Evolutionary conservation across 2,797 vertebrate genomes (phyloP).

Genomic region (Tolypeutes matacus): DNA sequence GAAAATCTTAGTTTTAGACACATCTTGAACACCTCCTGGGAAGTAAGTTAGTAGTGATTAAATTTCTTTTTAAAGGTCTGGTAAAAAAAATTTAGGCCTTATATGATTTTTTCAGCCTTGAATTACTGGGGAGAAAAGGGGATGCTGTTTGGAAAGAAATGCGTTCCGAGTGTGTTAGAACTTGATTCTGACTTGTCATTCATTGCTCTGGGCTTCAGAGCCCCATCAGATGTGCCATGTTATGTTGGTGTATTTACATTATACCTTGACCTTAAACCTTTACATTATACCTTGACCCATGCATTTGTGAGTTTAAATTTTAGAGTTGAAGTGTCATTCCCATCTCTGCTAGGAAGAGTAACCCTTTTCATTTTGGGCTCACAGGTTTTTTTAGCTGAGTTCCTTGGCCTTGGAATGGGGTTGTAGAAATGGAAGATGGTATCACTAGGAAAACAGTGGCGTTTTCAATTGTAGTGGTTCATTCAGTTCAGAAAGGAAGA

Average conservation of each 20-base stretch:
- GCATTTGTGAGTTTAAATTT: background rate
- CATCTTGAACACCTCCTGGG: constrained; percentile 22
- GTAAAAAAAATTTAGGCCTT: background rate
- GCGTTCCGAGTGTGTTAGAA: constrained; percentile 29
- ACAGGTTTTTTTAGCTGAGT: background rate
- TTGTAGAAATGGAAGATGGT: background rate
- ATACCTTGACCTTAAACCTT: background rate
- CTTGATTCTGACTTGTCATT: constrained; percentile 38
- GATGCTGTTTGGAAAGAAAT: constrained; percentile 26
- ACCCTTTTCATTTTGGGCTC: background rate
- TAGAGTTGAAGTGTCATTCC: background rate
- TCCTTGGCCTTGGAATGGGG: background rate
- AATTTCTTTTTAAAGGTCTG: constrained; percentile 6
- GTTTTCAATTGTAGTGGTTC: constrained; percentile 1
- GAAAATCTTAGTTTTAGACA: constrained; percentile 48
- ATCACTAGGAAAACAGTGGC: background rate
- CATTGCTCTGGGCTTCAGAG: background rate
- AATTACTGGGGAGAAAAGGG: constrained; percentile 21
- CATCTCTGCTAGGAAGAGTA: background rate
- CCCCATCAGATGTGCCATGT: background rate
- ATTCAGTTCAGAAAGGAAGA: background rate
- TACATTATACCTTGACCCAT: background rate
- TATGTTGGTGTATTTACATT: background rate
- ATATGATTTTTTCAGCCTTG: background rate
- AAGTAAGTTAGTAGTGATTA: background rate